Percentiles rank a stretch among this genome's conserved stretches.
These are phyloP conservation scores for Chelidonichthys spinosus DNA, from an alignment of 2,797 vertebrate genomes.

Conservation along the genomic window DNA sequence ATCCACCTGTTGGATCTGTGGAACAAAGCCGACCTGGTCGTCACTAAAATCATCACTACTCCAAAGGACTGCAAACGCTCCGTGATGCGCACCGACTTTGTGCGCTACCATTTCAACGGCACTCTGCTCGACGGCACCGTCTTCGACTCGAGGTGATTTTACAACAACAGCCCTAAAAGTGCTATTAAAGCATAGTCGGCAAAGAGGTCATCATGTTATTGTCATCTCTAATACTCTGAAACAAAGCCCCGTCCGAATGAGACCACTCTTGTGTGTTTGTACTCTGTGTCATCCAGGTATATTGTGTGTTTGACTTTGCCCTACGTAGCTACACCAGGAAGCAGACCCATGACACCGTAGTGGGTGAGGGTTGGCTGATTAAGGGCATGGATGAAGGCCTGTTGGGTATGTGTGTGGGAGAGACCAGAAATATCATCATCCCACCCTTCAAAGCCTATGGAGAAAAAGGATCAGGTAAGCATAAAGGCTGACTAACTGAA, in stretches of 20 bases:
- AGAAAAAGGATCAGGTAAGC: slow-evolving; percentile 94
- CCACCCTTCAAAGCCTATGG: slow-evolving; percentile 96
- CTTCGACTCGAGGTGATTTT: slow-evolving; percentile 92
- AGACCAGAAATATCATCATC: slow-evolving; percentile 91
- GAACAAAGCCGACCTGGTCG: slow-evolving; percentile 92
- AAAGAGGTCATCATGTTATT: background rate
- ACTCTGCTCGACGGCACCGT: slow-evolving; percentile 89
- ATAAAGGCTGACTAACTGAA: background rate
- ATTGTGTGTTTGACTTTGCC: slow-evolving; percentile 79
- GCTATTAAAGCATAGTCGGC: background rate
- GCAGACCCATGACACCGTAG: slow-evolving; percentile 90
- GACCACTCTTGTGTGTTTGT: slow-evolving; percentile 54
- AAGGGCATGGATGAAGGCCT: slow-evolving; percentile 96
- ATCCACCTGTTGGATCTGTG: slow-evolving; percentile 93
- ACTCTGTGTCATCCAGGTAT: slow-evolving; percentile 68
- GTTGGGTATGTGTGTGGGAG: slow-evolving; percentile 96
- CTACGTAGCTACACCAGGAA: slow-evolving; percentile 87
- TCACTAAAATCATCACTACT: slow-evolving; percentile 85
- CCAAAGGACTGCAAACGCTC: slow-evolving; percentile 89
- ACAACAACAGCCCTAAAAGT: background rate
- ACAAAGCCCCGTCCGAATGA: slow-evolving; percentile 20
- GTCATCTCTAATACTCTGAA: background rate
- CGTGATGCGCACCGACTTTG: slow-evolving; percentile 91
- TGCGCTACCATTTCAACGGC: slow-evolving; percentile 96
- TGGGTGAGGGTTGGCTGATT: slow-evolving; percentile 94